Conservation (phyloP, 2,888 invertebrate species). For the Merodon equestris region DNA sequence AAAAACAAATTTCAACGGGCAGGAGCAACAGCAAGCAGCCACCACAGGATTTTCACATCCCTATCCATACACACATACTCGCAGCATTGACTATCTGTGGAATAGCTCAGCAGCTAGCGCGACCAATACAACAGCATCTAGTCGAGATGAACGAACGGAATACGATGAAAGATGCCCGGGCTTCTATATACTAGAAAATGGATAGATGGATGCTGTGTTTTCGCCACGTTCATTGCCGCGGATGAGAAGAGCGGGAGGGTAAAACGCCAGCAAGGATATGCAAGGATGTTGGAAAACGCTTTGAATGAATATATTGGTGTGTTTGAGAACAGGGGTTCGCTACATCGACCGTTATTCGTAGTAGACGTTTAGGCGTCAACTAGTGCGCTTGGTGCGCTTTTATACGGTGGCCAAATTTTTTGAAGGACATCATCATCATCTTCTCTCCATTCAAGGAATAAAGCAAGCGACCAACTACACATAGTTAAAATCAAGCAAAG, state of each 20-base stretch:
- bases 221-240: neutral
- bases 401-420: constrained; percentile 73
- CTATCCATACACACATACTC: constrained; percentile 25
- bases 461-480: constrained; percentile 55
- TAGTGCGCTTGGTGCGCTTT: constrained; percentile 80
- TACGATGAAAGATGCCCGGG: constrained; percentile 64
- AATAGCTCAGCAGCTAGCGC: too few species aligned
- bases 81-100: neutral
- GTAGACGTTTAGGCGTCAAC: constrained; percentile 80
- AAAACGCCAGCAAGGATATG: constrained; percentile 52
- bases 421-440: constrained; percentile 69
- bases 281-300: constrained; percentile 68
- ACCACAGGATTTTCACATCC: constrained; percentile 11
- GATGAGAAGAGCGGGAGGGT: constrained; percentile 34
- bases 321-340: constrained; percentile 78
- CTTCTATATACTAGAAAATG: constrained; percentile 49
- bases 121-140: neutral
- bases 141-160: constrained; percentile 66
- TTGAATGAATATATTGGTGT: constrained; percentile 68
- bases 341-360: constrained; percentile 79
- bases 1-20: constrained; percentile 46
- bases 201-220: neutral
- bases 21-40: constrained; percentile 60
- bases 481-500: constrained; percentile 48
- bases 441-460: constrained; percentile 67